Conservation (phyloP, 2,797 vertebrate genomes). For the Trichosurus vulpecula region DNA sequence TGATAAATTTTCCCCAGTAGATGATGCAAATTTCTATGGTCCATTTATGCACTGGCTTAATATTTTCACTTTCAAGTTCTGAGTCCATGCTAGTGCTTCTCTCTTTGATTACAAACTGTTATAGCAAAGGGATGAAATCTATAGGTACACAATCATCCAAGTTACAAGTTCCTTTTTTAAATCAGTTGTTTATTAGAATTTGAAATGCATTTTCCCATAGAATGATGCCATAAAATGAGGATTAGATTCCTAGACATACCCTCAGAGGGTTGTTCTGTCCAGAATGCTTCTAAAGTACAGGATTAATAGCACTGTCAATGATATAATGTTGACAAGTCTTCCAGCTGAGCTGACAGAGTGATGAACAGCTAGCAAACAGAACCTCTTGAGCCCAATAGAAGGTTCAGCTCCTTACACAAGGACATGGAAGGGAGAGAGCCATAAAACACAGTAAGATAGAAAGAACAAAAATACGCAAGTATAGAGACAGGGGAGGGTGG, state of each 20-base stretch:
- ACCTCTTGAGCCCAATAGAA: neutral
- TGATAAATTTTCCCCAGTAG: neutral
- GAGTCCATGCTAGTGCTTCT: neutral
- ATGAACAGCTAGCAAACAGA: neutral
- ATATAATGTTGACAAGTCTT: neutral
- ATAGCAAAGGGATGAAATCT: neutral
- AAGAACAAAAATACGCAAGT: neutral
- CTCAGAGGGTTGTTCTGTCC: no score
- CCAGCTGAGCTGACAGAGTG: neutral
- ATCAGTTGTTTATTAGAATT: no score
- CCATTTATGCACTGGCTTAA: neutral
- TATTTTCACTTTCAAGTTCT: neutral
- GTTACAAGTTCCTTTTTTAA: neutral
- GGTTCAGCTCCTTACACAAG: neutral
- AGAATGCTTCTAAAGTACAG: no score
- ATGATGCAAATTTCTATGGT: neutral
- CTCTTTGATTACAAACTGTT: neutral
- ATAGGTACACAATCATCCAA: neutral
- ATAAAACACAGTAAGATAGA: neutral
- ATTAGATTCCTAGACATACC: no score
- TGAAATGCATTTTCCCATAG: no score
- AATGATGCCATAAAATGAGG: no score
- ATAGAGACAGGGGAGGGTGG: neutral
- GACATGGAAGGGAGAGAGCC: neutral
- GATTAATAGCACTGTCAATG: neutral